These are phyloP conservation scores for Sarcophaga bullata DNA, from an alignment of 1,140 invertebrate genomes.

Conservation along the genomic window DNA sequence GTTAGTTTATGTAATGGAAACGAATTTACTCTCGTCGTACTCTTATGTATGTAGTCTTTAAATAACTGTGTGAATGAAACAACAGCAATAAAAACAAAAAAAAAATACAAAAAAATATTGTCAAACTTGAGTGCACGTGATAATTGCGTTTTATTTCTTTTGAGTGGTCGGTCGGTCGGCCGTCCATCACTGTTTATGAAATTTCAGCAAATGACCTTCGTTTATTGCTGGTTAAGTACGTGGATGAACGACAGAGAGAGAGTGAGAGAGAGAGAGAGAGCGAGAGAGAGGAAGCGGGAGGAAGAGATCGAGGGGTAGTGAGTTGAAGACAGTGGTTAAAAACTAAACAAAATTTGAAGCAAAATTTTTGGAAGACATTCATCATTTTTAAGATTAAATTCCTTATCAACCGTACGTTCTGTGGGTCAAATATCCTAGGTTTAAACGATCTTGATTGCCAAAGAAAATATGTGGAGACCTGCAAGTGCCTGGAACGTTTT, in stretches of 20 bases:
- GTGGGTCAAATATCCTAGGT: no score
- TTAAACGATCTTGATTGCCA: no score
- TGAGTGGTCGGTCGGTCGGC: background rate
- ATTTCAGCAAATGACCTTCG: conserved; percentile 25
- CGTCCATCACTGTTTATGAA: background rate
- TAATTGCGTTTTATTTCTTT: conserved; percentile 20
- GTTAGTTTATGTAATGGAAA: conserved; percentile 13
- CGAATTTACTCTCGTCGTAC: background rate
- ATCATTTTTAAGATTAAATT: no score
- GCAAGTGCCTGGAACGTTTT: no score
- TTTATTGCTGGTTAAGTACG: background rate
- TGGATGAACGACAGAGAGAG: background rate
- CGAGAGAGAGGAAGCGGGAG: no score
- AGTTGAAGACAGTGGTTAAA: background rate
- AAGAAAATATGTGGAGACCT: no score
- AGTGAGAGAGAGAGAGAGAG: background rate
- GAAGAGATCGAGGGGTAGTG: background rate
- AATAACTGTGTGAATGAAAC: no score
- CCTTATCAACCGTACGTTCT: no score
- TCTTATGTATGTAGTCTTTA: no score
- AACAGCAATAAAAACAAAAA: background rate
- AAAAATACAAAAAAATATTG: no score
- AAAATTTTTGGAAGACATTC: no score
- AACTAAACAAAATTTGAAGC: background rate
- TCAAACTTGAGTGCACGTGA: conserved; percentile 37